Base-by-base conservation (phyloP, 2,888 invertebrate genomes). In the Spicauda simplicius region DNA sequence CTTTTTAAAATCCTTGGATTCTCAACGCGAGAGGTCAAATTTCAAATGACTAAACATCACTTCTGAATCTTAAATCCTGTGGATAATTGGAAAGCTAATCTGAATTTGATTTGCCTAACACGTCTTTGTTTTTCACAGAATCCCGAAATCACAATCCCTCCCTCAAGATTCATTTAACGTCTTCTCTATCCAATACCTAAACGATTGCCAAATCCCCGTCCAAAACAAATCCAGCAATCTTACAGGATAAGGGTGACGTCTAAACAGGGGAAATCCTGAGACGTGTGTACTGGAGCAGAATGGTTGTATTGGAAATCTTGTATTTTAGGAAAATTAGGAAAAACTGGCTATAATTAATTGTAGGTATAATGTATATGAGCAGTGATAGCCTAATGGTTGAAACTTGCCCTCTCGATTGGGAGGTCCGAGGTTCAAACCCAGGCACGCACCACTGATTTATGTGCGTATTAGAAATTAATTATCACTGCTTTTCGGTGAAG, bases 121-220 rank as follows among this genome's bases (percentile, higher is more conserved):
- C 25, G 25, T 45, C 4, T 3, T n/a, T 10, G 4, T 45, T 12
- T 11, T n/a, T 45, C 14, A 0, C 14, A 45, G 45, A 45, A 14
- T 14, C 45, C 45, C 45, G 45, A 45, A 45, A 45, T 45, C 45
- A 45, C 45, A 45, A 45, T 45, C 45, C 45, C n/a, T 10, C n/a
- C 45, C 45, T 45, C 14, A 45, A 45, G 45, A 45, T 45, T n/a
- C 45, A 45, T 45, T 45, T n/a, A 14, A 45, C 45, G 45, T 45
- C n/a, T 45, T 4, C 45, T 45, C 45, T 14, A 45, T 45, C 45
- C 45, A 45, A 45, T 14, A n/a, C 45, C n/a, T 14, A 45, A 45
- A 45, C 45, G 45, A 45, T 45, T 45, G 45, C 45, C 45, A 45
- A 45, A 45, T 45, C 45, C 45, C 45, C 45, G 45, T 45, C 45